Conservation (phyloP, 2,888 invertebrate genomes). For the Drosophila nigricruria region DNA sequence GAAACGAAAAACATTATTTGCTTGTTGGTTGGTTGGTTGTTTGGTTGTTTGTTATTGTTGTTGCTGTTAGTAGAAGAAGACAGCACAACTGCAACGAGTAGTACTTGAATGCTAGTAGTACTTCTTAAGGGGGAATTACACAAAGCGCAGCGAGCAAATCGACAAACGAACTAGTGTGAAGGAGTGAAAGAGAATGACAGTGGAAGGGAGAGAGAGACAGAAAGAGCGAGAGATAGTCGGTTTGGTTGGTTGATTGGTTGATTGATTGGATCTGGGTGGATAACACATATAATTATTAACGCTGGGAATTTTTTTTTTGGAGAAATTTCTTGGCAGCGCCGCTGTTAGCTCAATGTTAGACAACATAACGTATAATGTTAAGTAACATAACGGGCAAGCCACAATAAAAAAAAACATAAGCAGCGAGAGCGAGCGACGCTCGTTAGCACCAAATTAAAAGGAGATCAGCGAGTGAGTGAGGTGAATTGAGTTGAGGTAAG, state of each 20-base stretch:
- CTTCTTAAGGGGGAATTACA: conserved; percentile 21
- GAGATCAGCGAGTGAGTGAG: conserved; percentile 21
- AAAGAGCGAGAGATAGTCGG: conserved; percentile 4
- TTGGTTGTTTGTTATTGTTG: conserved; percentile 31
- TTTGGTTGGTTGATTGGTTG: background rate
- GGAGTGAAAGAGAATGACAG: conserved; percentile 2
- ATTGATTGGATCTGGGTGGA: background rate
- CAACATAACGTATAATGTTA: conserved; percentile 40
- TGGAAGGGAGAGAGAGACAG: conserved; percentile 6
- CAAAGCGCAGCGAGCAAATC: conserved; percentile 48
- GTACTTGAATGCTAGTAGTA: conserved; percentile 10
- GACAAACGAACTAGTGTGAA: conserved; percentile 23
- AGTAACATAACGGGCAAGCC: conserved; percentile 37
- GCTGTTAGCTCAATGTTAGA: conserved; percentile 44
- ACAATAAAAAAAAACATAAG: background rate
- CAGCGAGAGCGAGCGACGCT: conserved; percentile 2
- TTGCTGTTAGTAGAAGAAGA: conserved; percentile 44
- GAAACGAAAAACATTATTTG: conserved; percentile 39
- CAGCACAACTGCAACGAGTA: conserved; percentile 28
- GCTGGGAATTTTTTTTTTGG: background rate
- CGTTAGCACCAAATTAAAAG: background rate
- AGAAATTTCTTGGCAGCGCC: conserved; percentile 6
- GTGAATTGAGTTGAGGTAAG: conserved; percentile 30
- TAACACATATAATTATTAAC: conserved; percentile 27
- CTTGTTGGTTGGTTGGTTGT: conserved; percentile 23